Conservation (phyloP, 2,888 invertebrate genomes). For the Meiosimyza decipiens region DNA sequence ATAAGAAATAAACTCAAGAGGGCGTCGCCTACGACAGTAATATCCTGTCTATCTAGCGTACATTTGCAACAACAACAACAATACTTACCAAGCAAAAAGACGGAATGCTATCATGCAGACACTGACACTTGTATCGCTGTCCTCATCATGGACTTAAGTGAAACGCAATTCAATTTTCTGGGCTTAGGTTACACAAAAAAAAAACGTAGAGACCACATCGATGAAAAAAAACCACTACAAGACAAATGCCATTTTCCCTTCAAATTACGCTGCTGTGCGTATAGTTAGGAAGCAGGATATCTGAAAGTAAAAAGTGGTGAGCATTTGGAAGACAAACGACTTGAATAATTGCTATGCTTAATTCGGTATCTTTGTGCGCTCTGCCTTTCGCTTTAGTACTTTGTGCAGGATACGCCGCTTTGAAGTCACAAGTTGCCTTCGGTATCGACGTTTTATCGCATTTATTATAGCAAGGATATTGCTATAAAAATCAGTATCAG, state of each 20-base stretch:
- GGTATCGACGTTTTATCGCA: no score
- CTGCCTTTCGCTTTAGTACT: no score
- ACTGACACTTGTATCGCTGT: slow-evolving; percentile 4
- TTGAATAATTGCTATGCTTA: no score
- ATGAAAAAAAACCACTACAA: slow-evolving; percentile 1
- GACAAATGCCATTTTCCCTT: background rate
- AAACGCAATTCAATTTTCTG: slow-evolving; percentile 39
- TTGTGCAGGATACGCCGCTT: no score
- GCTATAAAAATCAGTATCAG: no score
- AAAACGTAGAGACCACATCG: background rate
- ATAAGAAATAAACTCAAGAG: background rate
- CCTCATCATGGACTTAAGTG: slow-evolving; percentile 26
- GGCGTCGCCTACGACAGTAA: background rate
- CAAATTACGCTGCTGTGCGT: background rate
- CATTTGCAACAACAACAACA: no score
- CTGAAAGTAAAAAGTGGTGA: background rate
- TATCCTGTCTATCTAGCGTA: no score
- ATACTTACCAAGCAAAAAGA: background rate
- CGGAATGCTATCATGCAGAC: background rate
- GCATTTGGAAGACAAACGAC: slow-evolving; percentile 16
- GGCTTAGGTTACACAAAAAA: slow-evolving; percentile 20
- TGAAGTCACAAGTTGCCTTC: no score
- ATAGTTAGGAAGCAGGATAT: background rate
- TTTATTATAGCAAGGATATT: no score
- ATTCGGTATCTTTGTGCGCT: no score